Evolutionary conservation across 2,888 invertebrate species (phyloP), one percentile per base, ranked within the genome.

Genomic region (Parthenolecanium corni): DNA sequence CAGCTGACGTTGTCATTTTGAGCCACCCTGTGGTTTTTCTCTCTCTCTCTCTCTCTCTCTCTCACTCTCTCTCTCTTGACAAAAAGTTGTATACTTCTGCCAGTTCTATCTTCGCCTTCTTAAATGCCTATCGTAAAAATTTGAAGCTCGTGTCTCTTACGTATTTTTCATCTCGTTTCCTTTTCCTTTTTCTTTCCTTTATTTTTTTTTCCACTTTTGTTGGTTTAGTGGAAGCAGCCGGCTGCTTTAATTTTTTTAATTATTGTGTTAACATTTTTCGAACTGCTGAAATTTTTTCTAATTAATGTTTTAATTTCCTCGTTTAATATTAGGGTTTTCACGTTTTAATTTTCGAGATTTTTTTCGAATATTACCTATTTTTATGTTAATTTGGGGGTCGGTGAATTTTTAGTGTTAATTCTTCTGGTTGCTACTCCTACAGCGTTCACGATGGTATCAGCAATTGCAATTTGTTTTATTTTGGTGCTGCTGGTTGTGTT

Each of bases 381-480:
- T 12, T 46, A 18, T 16, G 11, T 46, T n/a, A 16, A 46, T 18
- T n/a, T 18, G 14, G n/a, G 14, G 2, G n/a, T 2, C 46, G 46
- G 11, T n/a, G 20, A 46, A 16, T 18, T 46, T 46, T 46, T n/a
- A n/a, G n/a, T n/a, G 14, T 16, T 16, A n/a, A 12, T 12, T 40
- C 40, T 12, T 40, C 16, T n/a, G 16, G 9, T 16, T 54, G 11
- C 23, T 44, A 52, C 52, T 52, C 42, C 52, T 31, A 62, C 62
- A 52, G 62, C 62, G 36, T 62, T 78, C 68, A 74, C 70, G 70
- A 87, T 87, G 87, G 84, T 87, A 72, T 86, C 86, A 67, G 86
- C 86, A 67, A 86, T 88, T 70, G 87, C 86, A 70, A 86, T 88
- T 70, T 86, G 86, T 76, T 87, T 86, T 75, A 86, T 88, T 71